Evolutionary conservation across 2,797 vertebrate species (phyloP).

Genomic region (Liasis olivaceus): DNA sequence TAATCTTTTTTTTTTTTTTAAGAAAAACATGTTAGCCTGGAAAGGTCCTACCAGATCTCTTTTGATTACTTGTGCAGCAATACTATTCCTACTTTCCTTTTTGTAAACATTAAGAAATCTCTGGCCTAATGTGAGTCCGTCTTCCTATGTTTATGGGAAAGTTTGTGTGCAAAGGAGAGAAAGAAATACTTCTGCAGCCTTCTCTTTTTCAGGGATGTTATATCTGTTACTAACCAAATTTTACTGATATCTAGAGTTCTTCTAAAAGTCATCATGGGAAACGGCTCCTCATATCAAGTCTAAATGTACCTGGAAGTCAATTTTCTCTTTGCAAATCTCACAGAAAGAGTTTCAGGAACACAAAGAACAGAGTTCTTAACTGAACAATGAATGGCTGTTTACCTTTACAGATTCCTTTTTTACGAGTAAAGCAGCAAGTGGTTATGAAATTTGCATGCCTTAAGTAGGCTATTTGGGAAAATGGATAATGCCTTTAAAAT

Average conservation of each 20-base stretch:
- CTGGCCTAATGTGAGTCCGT: background rate
- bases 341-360: conserved; percentile 23
- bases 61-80: background rate
- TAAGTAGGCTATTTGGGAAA: conserved; percentile 40
- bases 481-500: conserved; percentile 34
- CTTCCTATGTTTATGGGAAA: background rate
- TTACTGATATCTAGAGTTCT: background rate
- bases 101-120: background rate
- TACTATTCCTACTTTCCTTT: background rate
- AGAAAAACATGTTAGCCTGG: background rate
- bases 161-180: background rate
- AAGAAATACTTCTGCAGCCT: rapidly evolving
- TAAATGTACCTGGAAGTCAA: conserved; percentile 55
- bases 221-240: conserved; percentile 24
- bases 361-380: conserved; percentile 26
- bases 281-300: conserved; percentile 45
- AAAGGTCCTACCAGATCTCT: background rate
- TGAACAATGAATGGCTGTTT: conserved; percentile 57
- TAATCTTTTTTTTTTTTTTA: background rate
- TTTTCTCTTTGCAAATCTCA: conserved; percentile 51
- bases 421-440: conserved; percentile 61
- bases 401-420: conserved; percentile 48
- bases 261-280: conserved; percentile 41
- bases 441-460: conserved; percentile 50
- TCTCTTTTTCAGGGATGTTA: background rate